Evolutionary conservation across 2,888 invertebrate species (phyloP).

Genomic region (Conchocele bisecta): DNA sequence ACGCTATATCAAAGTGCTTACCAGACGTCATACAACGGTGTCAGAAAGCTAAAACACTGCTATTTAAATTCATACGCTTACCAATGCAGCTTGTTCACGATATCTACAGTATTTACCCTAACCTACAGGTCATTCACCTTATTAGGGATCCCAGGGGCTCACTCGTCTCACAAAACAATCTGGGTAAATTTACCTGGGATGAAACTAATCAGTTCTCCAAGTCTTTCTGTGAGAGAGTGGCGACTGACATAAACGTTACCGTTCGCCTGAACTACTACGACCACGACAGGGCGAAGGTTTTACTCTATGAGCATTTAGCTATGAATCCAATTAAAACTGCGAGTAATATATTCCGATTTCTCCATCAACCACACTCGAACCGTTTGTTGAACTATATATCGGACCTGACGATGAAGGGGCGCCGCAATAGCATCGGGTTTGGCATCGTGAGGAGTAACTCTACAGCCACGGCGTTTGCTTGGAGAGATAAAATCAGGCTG

Average conservation of each 20-base stretch:
- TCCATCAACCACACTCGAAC: constrained; percentile 9
- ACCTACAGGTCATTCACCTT: constrained; percentile 49
- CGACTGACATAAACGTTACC: constrained; percentile 35
- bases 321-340: constrained; percentile 41
- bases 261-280: constrained; percentile 11
- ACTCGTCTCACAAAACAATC: constrained; percentile 37
- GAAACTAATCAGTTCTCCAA: constrained; percentile 18
- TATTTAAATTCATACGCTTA: constrained; percentile 52
- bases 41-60: constrained; percentile 23
- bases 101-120: constrained; percentile 34
- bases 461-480: constrained; percentile 39
- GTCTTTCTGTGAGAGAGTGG: constrained; percentile 26
- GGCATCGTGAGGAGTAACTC: constrained; percentile 41
- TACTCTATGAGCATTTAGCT: constrained; percentile 47
- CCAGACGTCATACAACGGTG: constrained; percentile 43
- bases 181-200: constrained; percentile 27
- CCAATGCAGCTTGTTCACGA: constrained; percentile 37
- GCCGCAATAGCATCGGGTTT: constrained; percentile 1
- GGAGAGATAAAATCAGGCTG: constrained; percentile 37
- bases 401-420: constrained; percentile 40
- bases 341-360: constrained; percentile 27
- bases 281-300: constrained; percentile 27
- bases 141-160: constrained; percentile 49
- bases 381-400: constrained; percentile 26
- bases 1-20: constrained; percentile 34